A percentile compares a stretch with the other conserved stretches of the same genome.
phyloP scores from a whole-genome alignment of 2,888 invertebrate species.

The Folsomia candida region DNA sequence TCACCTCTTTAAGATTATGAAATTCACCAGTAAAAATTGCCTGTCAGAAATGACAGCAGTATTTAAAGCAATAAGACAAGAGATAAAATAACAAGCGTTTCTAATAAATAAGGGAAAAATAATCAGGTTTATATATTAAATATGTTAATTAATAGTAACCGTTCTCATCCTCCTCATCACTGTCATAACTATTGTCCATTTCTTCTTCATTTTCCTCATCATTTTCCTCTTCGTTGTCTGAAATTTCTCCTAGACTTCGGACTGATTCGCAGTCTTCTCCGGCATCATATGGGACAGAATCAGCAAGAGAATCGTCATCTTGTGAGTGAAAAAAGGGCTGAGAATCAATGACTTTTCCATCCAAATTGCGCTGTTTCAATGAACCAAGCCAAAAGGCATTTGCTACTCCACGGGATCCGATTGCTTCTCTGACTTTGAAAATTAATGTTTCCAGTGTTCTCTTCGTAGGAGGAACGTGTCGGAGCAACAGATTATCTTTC shows the following conservation, averaged over 20 bases:
- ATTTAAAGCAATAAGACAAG: too few species aligned
- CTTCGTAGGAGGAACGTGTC: conserved; percentile 36
- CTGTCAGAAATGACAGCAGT: too few species aligned
- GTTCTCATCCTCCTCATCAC: conserved; percentile 5
- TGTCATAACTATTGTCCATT: neutral
- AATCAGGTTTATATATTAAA: too few species aligned
- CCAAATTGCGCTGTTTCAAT: conserved; percentile 33
- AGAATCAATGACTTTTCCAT: conserved; percentile 33
- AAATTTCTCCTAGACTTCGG: neutral
- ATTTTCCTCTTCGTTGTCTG: conserved; percentile 1
- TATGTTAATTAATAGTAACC: too few species aligned
- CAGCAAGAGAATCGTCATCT: conserved; percentile 9
- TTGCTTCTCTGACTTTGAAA: conserved; percentile 32
- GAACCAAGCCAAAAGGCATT: conserved; percentile 34
- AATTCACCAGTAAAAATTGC: too few species aligned
- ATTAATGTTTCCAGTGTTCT: conserved; percentile 33
- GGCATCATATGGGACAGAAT: neutral
- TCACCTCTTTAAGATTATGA: too few species aligned
- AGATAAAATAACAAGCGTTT: too few species aligned
- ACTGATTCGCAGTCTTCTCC: too few species aligned
- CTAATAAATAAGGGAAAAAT: too few species aligned
- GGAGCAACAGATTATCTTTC: conserved; percentile 25
- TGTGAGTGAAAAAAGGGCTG: conserved; percentile 20
- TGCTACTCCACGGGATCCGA: conserved; percentile 21
- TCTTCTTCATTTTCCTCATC: neutral